These are phyloP conservation scores for Margarornis squamiger DNA, from an alignment of 2,797 vertebrate genomes.

Conservation along the genomic window DNA sequence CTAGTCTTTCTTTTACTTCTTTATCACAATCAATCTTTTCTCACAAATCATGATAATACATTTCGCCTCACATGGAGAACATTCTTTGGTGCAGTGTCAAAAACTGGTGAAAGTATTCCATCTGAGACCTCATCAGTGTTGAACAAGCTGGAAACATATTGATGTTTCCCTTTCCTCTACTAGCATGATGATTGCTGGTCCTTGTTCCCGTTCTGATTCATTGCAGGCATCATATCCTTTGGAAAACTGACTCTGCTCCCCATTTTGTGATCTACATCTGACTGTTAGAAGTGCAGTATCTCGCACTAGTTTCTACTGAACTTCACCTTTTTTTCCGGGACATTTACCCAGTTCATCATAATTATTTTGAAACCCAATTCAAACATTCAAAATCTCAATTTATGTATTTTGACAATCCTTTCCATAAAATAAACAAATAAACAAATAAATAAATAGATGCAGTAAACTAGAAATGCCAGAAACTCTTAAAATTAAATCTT, in stretches of 20 bases:
- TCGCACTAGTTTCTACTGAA: background rate
- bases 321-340: background rate
- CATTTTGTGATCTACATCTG: background rate
- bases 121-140: background rate
- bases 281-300: background rate
- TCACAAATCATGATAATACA: background rate
- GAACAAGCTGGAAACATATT: background rate
- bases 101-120: background rate
- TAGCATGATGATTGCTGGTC: background rate
- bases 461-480: background rate
- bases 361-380: background rate
- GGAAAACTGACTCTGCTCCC: background rate
- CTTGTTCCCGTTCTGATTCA: background rate
- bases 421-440: background rate
- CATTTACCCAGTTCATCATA: background rate
- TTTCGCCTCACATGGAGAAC: background rate
- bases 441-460: background rate
- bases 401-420: background rate
- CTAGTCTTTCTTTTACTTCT: background rate
- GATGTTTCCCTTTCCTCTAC: background rate
- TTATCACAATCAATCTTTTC: background rate
- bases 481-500: background rate
- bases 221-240: background rate
- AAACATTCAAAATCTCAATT: background rate
- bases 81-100: background rate